A percentile compares a stretch with the other conserved stretches of the same genome.
Evolutionary conservation across 92 coral and sea anemone species (phyloP).

Genomic region (Phymanthus crucifer): DNA sequence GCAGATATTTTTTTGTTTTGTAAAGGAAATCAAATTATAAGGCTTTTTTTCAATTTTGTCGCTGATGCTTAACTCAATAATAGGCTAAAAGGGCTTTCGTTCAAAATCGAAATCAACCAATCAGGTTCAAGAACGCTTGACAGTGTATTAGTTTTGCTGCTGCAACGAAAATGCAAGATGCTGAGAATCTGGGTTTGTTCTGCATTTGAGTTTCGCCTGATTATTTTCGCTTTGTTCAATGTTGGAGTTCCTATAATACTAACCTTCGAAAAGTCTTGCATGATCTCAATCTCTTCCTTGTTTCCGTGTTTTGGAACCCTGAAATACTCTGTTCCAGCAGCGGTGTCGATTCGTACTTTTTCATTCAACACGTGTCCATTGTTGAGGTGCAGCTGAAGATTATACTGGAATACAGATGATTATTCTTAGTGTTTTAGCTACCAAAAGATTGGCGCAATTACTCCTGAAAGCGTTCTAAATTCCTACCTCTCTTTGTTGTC

Average conservation of each 20-base stretch:
- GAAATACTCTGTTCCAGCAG: constrained; percentile 18
- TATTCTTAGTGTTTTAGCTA: neutral
- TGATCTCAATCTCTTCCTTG: constrained; percentile 6
- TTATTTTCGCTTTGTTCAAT: neutral
- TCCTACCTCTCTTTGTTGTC: constrained; percentile 3
- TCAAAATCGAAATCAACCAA: too few relatives aligned
- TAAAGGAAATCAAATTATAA: too few relatives aligned
- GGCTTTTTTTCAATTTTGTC: too few relatives aligned
- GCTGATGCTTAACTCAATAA: too few relatives aligned
- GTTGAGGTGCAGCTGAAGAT: constrained; percentile 1
- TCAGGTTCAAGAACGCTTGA: too few relatives aligned
- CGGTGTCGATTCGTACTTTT: constrained; percentile 7
- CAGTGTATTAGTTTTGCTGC: too few relatives aligned
- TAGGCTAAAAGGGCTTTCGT: neutral
- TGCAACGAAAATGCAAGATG: too few relatives aligned
- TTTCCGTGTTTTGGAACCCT: constrained; percentile 18
- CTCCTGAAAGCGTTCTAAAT: neutral
- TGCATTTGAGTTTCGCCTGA: neutral
- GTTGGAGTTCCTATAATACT: neutral
- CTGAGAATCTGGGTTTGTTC: too few relatives aligned
- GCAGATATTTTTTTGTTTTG: too few relatives aligned
- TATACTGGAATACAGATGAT: constrained; percentile 6
- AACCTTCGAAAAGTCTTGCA: constrained; percentile 21
- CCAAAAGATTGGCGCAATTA: neutral
- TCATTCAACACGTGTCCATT: constrained; percentile 19